Base-by-base conservation (phyloP, 1,140 invertebrate genomes). In the Belonocnema kinseyi region DNA sequence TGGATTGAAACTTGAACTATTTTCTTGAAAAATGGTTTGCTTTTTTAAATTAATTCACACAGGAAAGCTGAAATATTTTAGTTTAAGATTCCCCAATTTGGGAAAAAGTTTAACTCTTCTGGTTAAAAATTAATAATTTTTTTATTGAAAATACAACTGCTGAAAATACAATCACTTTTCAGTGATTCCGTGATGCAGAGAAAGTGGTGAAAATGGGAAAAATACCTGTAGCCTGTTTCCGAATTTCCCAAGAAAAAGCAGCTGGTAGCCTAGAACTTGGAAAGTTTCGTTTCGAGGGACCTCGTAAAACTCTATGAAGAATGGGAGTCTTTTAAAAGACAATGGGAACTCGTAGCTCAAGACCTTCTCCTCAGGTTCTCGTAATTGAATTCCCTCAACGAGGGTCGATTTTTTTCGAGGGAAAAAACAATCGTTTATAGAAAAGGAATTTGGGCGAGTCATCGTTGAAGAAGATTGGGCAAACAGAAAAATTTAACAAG, bases 231-330 rank as follows among this genome's bases (percentile, higher is more conserved):
- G 7, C 10, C 40, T 46, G 4, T 11, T 46, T 2, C 7, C 10
- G 4, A n/a, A 46, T 46, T 46, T 33, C 40, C 40, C 0, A 10
- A 46, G 7, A 8, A 46, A 46, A 46, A 46, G 11, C 40, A 46
- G 10, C 8, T 46, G 40, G 40, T 11, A 46, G 7, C 61, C 26
- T 66, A 66, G 14, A 66, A 66, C 26, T 66, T 66, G 14, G 61
- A 33, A 66, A 66, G 33, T 66, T 40, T 66, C 61, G 26, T 66
- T 40, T n/a, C 58, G 21, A 33, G 58, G 33, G 58, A 54, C 53
- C 26, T 16, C 13, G 33, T 16, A 66, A 66, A 66, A 40, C 58
- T 66, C 40, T 66, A 40, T 66, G 26, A 66, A 66, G n/a, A 66
- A 46, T 46, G 16, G 4, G 13, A 4, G 61, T 66, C 61, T 66